A percentile compares a stretch with the other conserved stretches of the same genome.
These are phyloP conservation scores for Pangasius krempfi DNA, from an alignment of 2,797 vertebrate genomes.

Conservation along the genomic window DNA sequence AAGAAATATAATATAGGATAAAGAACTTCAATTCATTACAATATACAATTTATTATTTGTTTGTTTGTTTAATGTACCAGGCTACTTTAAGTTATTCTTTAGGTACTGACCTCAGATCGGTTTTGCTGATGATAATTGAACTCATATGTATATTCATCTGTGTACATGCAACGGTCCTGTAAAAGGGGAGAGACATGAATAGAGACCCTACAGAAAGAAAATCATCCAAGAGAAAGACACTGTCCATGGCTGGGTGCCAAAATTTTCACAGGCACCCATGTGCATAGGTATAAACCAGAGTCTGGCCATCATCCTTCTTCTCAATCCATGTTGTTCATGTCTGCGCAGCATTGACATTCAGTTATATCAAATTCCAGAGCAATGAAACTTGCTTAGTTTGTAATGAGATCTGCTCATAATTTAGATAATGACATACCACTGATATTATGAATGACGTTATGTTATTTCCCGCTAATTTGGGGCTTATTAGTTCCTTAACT, in stretches of 20 bases:
- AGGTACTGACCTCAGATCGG: neutral
- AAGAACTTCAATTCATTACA: neutral
- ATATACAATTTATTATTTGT: neutral
- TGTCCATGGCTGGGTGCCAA: neutral
- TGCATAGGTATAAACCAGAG: neutral
- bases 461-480: neutral
- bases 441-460: slow-evolving; percentile 18
- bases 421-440: neutral
- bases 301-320: neutral
- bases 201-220: neutral
- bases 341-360: neutral
- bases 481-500: slow-evolving; percentile 1
- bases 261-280: neutral
- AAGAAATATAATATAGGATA: neutral
- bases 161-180: no score
- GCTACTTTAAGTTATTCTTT: neutral
- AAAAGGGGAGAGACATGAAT: neutral
- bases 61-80: neutral
- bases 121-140: neutral
- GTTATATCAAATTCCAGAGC: neutral
- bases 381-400: slow-evolving; percentile 11
- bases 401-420: slow-evolving; percentile 14
- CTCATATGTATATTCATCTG: neutral
- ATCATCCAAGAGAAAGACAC: neutral
- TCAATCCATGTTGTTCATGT: neutral